These are phyloP conservation scores for Parapristionchus giblindavisi DNA, from an alignment of 2,888 invertebrate species.

Conservation along the genomic window DNA sequence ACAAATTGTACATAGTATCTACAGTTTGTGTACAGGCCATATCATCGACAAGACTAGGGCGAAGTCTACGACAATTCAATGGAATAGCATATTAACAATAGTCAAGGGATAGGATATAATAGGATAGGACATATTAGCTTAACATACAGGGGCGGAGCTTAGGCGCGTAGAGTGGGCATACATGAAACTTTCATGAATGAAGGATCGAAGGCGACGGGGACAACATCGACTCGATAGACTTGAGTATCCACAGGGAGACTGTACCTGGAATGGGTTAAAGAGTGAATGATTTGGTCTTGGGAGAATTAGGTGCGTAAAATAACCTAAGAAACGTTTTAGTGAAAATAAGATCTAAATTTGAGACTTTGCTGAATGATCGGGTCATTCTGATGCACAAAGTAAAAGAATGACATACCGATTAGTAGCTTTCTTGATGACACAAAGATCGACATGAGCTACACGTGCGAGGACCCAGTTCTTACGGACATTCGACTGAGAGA, in stretches of 20 bases:
- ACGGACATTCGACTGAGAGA: slow-evolving; percentile 38
- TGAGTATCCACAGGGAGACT: slow-evolving; percentile 62
- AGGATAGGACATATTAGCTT: no score
- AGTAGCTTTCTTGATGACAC: slow-evolving; percentile 62
- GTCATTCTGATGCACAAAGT: background rate
- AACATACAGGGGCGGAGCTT: no score
- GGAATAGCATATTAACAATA: no score
- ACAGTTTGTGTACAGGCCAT: no score
- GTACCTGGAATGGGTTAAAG: slow-evolving; percentile 56
- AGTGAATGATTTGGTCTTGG: no score
- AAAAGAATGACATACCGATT: slow-evolving; percentile 55
- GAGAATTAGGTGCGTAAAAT: no score
- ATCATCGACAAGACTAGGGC: no score
- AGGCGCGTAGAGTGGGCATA: slow-evolving; percentile 18
- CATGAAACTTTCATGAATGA: background rate
- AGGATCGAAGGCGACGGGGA: slow-evolving; percentile 49
- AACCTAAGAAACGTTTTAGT: background rate
- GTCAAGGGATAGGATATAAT: no score
- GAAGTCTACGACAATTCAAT: no score
- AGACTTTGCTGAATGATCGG: background rate
- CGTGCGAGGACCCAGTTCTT: slow-evolving; percentile 62
- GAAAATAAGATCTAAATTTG: no score
- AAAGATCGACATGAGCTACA: slow-evolving; percentile 60
- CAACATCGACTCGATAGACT: slow-evolving; percentile 66
- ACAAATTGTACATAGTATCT: no score